Percentiles rank a stretch among this genome's conserved stretches.
Conservation (phyloP, 2,113 vertebrate species). For the Hystrix brachyura region DNA sequence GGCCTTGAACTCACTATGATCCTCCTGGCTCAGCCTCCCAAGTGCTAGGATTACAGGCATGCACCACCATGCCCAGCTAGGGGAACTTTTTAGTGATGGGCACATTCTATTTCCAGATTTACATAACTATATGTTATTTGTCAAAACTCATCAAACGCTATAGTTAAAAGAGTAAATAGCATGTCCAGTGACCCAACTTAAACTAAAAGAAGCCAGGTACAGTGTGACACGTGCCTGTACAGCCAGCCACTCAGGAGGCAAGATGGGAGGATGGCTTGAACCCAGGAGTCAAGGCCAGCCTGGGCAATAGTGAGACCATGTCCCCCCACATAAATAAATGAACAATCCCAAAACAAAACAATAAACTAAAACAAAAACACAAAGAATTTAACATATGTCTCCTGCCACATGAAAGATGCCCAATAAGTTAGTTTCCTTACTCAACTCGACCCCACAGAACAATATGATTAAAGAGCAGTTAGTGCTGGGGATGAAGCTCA, state of each 20-base stretch:
- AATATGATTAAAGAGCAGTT: not conserved
- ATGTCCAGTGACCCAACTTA: conserved; percentile 2
- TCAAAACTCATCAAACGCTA: not conserved
- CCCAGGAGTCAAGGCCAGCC: not conserved
- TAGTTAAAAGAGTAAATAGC: not conserved
- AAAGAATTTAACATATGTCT: not conserved
- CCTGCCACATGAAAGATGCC: not conserved
- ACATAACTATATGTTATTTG: not conserved
- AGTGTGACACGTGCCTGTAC: not conserved
- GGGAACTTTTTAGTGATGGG: not conserved
- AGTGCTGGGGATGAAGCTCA: not conserved
- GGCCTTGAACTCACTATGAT: not conserved
- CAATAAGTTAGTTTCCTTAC: conserved; percentile 1
- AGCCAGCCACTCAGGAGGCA: not conserved
- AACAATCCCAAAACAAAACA: not conserved
- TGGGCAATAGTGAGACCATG: not conserved
- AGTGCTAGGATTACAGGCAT: not conserved
- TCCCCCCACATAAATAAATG: not conserved
- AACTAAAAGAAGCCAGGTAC: not conserved
- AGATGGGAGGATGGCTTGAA: not conserved
- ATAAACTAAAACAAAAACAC: conserved; percentile 18
- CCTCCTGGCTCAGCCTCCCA: not conserved
- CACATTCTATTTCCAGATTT: not conserved
- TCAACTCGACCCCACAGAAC: not conserved
- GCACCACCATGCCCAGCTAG: not conserved